A percentile compares a stretch with the other conserved stretches of the same genome.
Conservation (phyloP, 1,140 invertebrate species). For the Bombus waltoni region DNA sequence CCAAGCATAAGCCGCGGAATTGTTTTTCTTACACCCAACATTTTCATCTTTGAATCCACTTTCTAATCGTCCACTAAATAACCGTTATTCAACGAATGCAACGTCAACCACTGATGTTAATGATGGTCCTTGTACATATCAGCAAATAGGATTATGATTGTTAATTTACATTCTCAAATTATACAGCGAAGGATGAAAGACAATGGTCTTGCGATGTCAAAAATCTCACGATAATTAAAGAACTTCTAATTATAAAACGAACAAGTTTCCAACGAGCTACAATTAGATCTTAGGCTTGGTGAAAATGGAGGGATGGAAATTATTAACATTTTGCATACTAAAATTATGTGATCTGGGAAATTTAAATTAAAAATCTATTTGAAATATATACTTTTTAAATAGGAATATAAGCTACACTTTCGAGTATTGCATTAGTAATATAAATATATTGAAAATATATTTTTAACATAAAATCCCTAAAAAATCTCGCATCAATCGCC, state of each 20-base stretch:
- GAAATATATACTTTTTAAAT: too few species aligned
- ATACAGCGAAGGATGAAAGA: neutral
- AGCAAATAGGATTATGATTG: neutral
- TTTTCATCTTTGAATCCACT: neutral
- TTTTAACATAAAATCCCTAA: neutral
- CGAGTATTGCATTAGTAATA: too few species aligned
- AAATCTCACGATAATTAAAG: neutral
- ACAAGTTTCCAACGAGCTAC: neutral
- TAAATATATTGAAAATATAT: too few species aligned
- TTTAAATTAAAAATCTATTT: too few species aligned
- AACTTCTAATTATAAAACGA: neutral
- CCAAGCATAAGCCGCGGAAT: rapidly evolving
- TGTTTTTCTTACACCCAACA: too few species aligned
- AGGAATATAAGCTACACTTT: too few species aligned
- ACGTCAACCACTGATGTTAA: too few species aligned
- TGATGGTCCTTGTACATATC: neutral
- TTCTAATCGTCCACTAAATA: neutral
- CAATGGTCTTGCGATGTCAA: neutral
- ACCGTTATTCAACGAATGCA: neutral
- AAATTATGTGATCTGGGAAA: too few species aligned
- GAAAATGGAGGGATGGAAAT: neutral
- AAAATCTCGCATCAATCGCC: neutral
- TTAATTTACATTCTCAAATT: neutral
- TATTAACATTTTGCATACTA: neutral
- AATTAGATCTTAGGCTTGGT: neutral